Percentiles rank a stretch among this genome's conserved stretches.
Conservation (phyloP, 1,140 invertebrate genomes). For the Zaprionus ornatus region DNA sequence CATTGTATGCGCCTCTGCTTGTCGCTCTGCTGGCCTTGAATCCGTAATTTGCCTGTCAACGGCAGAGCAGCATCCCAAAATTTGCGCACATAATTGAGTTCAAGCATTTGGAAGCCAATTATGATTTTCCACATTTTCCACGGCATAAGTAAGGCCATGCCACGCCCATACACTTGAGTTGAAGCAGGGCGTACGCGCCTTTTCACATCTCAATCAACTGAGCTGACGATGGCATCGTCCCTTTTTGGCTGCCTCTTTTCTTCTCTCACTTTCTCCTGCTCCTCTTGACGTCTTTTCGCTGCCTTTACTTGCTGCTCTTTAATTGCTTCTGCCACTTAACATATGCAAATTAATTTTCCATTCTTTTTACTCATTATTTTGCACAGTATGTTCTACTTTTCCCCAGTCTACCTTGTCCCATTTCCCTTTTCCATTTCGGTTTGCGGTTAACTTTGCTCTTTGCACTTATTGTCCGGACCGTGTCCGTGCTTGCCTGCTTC, state of each 20-base stretch:
- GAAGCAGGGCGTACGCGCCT: conserved; percentile 22
- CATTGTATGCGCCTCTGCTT: conserved; percentile 23
- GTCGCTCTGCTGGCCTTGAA: conserved; percentile 61
- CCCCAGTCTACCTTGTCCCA: background rate
- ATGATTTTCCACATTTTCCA: conserved; percentile 74
- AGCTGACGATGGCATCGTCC: conserved; percentile 2
- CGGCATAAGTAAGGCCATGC: background rate
- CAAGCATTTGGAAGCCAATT: conserved; percentile 81
- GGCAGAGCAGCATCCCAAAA: conserved; percentile 57
- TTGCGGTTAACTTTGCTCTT: conserved; percentile 21
- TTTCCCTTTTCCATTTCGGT: conserved; percentile 2
- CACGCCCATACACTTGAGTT: conserved; percentile 10
- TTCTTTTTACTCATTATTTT: conserved; percentile 49
- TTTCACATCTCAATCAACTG: conserved; percentile 74
- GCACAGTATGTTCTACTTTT: conserved; percentile 14
- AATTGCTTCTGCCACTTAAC: conserved; percentile 81
- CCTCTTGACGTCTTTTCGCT: background rate
- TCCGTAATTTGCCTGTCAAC: conserved; percentile 81
- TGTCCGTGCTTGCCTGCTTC: background rate
- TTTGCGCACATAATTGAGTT: conserved; percentile 79
- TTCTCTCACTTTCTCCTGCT: conserved; percentile 7
- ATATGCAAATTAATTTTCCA: conserved; percentile 78
- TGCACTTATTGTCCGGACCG: conserved; percentile 23
- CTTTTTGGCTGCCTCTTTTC: conserved; percentile 12
- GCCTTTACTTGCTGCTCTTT: conserved; percentile 45